Conservation (phyloP, 2,113 vertebrate species). For the Camarhynchus parvulus region DNA sequence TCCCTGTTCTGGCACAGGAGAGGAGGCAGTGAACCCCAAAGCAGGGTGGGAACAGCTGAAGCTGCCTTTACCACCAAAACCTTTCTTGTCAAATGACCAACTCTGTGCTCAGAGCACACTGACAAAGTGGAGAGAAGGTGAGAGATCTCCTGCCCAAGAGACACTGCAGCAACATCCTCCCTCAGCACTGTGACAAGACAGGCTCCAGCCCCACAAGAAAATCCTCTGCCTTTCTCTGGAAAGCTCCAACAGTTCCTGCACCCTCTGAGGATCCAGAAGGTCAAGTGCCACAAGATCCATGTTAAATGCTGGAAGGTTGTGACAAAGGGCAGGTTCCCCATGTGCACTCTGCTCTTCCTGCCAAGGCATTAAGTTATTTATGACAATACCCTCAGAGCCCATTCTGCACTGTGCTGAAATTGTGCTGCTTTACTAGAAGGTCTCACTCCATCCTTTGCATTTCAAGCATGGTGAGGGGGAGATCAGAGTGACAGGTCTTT, state of each 20-base stretch:
- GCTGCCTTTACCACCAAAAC: not conserved
- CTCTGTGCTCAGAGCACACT: not conserved
- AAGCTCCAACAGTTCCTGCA: not conserved
- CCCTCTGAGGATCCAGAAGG: not conserved
- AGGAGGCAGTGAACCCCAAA: not conserved
- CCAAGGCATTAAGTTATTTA: not conserved
- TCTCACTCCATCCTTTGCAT: constrained; percentile 24
- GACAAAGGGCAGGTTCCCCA: not conserved
- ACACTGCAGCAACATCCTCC: not conserved
- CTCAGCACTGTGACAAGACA: not conserved
- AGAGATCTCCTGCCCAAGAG: not conserved
- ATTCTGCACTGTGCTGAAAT: not conserved
- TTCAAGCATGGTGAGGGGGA: constrained; percentile 39
- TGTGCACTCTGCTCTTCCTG: not conserved
- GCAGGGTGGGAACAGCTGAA: not conserved
- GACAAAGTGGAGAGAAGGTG: not conserved
- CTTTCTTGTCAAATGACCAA: not conserved
- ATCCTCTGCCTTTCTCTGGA: not conserved
- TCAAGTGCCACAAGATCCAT: not conserved
- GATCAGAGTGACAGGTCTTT: constrained; percentile 59
- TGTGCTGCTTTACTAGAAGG: constrained; percentile 15
- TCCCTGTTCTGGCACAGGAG: not conserved
- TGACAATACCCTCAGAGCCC: not conserved
- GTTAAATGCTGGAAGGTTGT: fast-evolving
- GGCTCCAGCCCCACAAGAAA: not conserved